Evolutionary conservation across 1,140 invertebrate genomes (phyloP), one percentile per base, ranked within the genome.

Genomic region (Tetragonula clypearis): DNA sequence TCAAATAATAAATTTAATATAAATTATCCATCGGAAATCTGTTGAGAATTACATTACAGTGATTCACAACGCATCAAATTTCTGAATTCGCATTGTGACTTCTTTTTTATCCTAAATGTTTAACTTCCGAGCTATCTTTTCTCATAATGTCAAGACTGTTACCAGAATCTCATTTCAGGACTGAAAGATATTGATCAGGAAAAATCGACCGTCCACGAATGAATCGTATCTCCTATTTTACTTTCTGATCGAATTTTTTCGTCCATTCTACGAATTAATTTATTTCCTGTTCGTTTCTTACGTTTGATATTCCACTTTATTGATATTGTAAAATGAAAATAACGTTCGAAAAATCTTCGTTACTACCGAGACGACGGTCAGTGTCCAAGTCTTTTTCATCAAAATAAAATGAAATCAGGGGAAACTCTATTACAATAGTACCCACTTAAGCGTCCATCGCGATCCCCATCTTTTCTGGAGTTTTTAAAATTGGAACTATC

Each of bases 41-140:
- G 62, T 9, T 1, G 11, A 69, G 23, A 79, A 14, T 68, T 6
- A 1, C 15, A 74, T 82, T n/a, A n/a, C 71, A n/a, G 19, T n/a
- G n/a, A 82, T 82, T 74, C 71, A 5, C 26, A 8, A 19, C 71
- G 58, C 58, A 49, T 23, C 30, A 23, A 35, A 19, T 65, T 41
- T 66, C 21, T 21, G 26, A 56, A 82, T 82, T 74, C 71, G 17
- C 53, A 9, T 8, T 58, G 55, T 71, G 71, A 82, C 12, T 26
- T 21, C 15, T 12, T 2, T 58, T 53, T 66, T n/a, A n/a, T 66
- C 26, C 23, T 53, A n/a, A 72, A 35, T 26, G n/a, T 55, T 35
- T 69, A 49, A 68, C 68, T 26, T 79, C 56, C 23, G 68, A 11
- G 49, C 30, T 9, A 9, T 26, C 49, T 6, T 19, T 68, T 68